Evolutionary conservation across 1,140 invertebrate genomes (phyloP).

Genomic region (Drosophila nasuta): DNA sequence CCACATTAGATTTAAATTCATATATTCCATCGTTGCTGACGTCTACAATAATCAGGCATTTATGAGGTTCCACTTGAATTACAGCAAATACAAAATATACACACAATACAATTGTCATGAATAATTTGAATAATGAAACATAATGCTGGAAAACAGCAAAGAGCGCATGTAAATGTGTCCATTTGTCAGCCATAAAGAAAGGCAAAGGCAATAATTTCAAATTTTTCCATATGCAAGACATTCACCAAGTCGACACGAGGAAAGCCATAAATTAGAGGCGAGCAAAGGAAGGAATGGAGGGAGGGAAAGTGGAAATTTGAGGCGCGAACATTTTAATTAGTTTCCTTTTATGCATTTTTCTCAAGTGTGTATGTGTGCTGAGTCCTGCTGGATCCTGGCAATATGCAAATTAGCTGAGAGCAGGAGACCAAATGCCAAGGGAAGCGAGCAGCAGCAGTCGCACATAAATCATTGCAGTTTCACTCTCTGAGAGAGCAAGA

Average conservation of each 20-base stretch:
- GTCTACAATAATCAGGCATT: slow-evolving; percentile 8
- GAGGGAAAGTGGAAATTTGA: slow-evolving; percentile 63
- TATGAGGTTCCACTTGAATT: slow-evolving; percentile 17
- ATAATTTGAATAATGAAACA: slow-evolving; percentile 62
- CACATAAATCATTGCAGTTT: slow-evolving; percentile 70
- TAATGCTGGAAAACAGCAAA: slow-evolving; percentile 22
- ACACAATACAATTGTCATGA: slow-evolving; percentile 43
- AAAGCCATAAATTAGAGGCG: slow-evolving; percentile 12
- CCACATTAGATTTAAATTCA: not conserved
- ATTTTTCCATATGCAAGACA: slow-evolving; percentile 72
- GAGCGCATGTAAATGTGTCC: slow-evolving; percentile 71
- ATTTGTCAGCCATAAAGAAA: slow-evolving; percentile 72
- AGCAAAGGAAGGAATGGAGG: slow-evolving; percentile 25
- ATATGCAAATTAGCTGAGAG: slow-evolving; percentile 75
- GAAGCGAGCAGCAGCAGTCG: not conserved
- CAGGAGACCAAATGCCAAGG: slow-evolving; percentile 58
- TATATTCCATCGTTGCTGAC: not conserved
- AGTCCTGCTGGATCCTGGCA: slow-evolving; percentile 33
- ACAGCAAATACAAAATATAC: not conserved
- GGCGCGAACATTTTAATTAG: slow-evolving; percentile 83
- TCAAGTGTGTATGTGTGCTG: slow-evolving; percentile 46
- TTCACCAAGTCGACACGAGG: slow-evolving; percentile 42
- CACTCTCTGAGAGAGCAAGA: slow-evolving; percentile 1
- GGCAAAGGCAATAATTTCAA: slow-evolving; percentile 24
- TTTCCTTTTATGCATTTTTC: slow-evolving; percentile 64